These are phyloP conservation scores for Urocolius indicus DNA, from an alignment of 2,113 vertebrate genomes.

Conservation along the genomic window DNA sequence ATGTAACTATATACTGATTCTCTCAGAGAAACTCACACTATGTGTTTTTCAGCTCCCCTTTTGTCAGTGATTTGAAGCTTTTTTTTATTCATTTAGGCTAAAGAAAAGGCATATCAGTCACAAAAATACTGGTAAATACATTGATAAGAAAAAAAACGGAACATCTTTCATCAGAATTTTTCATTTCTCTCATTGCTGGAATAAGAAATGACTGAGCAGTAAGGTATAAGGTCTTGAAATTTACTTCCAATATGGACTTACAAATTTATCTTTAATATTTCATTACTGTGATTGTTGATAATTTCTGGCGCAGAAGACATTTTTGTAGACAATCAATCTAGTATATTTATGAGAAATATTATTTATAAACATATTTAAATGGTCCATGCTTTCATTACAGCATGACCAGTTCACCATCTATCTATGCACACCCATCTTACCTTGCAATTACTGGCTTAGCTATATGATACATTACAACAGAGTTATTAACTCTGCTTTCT, in stretches of 20 bases:
- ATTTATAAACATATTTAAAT: constrained; percentile 73
- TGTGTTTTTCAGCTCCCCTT: neutral
- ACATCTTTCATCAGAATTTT: constrained; percentile 27
- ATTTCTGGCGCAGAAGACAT: constrained; percentile 60
- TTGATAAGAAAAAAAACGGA: constrained; percentile 10
- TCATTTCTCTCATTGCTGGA: constrained; percentile 41
- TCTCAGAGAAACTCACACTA: neutral
- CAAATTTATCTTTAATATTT: constrained; percentile 75
- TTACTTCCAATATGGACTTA: constrained; percentile 61
- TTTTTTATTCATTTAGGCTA: constrained; percentile 36
- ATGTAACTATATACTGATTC: constrained; percentile 55
- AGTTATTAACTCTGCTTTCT: constrained; percentile 74
- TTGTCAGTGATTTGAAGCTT: constrained; percentile 53
- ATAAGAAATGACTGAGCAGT: constrained; percentile 54
- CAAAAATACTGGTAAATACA: constrained; percentile 36
- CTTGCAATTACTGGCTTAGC: constrained; percentile 75
- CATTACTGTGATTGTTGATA: constrained; percentile 69
- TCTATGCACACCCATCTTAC: constrained; percentile 66
- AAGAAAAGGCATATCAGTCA: neutral
- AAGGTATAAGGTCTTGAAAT: constrained; percentile 62
- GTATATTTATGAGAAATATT: constrained; percentile 72
- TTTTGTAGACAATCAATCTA: constrained; percentile 68
- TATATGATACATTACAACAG: constrained; percentile 53
- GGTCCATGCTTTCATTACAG: constrained; percentile 70
- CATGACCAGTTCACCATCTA: constrained; percentile 71